Conservation (phyloP, 2,113 vertebrate species). For the Gymnarchus niloticus region DNA sequence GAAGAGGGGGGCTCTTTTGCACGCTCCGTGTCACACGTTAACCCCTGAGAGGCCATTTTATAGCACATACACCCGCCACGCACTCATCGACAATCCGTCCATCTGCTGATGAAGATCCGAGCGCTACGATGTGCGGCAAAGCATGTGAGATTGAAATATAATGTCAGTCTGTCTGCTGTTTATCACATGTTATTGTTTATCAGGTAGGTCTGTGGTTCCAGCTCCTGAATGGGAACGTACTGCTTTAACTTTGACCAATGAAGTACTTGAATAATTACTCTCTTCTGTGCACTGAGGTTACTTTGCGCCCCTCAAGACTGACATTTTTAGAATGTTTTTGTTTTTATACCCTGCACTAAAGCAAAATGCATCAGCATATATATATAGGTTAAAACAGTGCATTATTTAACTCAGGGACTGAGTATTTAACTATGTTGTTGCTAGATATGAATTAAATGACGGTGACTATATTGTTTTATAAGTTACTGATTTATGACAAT, state of each 20-base stretch:
- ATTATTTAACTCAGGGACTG: not conserved
- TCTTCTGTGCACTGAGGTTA: not conserved
- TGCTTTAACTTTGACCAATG: not conserved
- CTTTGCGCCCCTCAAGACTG: not conserved
- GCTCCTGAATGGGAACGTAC: not conserved
- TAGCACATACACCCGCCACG: not conserved
- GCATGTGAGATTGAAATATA: not conserved
- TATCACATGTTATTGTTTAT: not conserved
- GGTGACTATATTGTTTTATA: too few species aligned
- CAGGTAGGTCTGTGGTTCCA: not conserved
- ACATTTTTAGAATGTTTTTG: not conserved
- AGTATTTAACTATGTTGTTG: too few species aligned
- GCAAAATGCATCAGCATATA: too few species aligned
- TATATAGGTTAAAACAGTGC: not conserved
- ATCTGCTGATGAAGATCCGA: not conserved
- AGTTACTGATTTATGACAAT: too few species aligned
- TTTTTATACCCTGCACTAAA: too few species aligned
- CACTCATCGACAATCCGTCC: not conserved
- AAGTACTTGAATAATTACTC: not conserved
- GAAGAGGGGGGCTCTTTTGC: conserved; percentile 21
- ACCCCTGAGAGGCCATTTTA: not conserved
- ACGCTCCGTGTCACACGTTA: conserved; percentile 6
- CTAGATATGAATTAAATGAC: not conserved
- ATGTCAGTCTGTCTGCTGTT: not conserved
- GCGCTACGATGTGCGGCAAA: not conserved